Percentiles rank a stretch among this genome's conserved stretches.
These are phyloP conservation scores for Sorex araneus DNA, from an alignment of 2,113 vertebrate genomes.

Conservation along the genomic window DNA sequence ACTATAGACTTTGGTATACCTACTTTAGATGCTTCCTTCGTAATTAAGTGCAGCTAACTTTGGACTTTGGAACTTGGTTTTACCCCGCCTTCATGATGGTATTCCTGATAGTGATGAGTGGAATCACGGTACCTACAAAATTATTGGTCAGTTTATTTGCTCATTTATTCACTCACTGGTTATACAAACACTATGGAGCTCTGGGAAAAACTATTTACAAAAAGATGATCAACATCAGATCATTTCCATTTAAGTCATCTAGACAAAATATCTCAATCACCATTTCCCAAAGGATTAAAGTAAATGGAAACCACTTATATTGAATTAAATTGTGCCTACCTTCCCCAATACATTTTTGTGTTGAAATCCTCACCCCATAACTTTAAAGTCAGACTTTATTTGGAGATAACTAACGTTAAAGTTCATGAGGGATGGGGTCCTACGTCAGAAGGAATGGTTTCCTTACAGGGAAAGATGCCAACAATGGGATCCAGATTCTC, in stretches of 20 bases:
- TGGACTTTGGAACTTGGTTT: constrained; percentile 28
- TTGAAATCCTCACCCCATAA: neutral
- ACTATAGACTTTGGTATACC: neutral
- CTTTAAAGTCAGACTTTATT: neutral
- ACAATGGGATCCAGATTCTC: neutral
- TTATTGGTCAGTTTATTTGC: neutral
- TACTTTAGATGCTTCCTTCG: neutral
- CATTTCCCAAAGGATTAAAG: constrained; percentile 52
- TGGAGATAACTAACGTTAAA: constrained; percentile 25
- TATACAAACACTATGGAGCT: neutral
- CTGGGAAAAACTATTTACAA: neutral
- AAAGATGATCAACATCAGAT: constrained; percentile 40
- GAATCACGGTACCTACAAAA: neutral
- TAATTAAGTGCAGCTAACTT: neutral
- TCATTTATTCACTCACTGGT: neutral
- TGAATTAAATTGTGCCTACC: neutral
- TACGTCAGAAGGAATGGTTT: neutral
- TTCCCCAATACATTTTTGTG: neutral
- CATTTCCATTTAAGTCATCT: constrained; percentile 49
- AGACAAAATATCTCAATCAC: neutral
- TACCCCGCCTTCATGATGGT: neutral
- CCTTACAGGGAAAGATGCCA: neutral
- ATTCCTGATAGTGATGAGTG: neutral
- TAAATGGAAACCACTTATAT: neutral
- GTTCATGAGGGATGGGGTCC: neutral